Evolutionary conservation across 2,888 invertebrate species (phyloP).

Genomic region (Lithophane ornitopus): DNA sequence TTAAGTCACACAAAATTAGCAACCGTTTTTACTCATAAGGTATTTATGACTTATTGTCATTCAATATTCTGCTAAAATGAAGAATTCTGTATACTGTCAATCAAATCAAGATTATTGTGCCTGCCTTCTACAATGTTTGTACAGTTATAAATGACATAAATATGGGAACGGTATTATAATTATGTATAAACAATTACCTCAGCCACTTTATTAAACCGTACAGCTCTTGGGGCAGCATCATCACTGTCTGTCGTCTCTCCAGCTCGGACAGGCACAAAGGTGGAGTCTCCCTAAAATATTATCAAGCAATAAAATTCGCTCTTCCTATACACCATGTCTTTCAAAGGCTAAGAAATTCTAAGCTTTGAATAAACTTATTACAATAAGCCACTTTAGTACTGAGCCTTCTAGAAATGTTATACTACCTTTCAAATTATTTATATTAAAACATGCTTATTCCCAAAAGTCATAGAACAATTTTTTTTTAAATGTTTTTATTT

Average conservation of each 20-base stretch:
- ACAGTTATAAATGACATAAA: neutral
- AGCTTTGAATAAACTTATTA: constrained; percentile 4
- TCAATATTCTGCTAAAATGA: neutral
- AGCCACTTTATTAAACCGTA: constrained; percentile 97
- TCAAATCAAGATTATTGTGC: neutral
- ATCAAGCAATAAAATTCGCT: constrained; percentile 29
- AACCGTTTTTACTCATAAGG: neutral
- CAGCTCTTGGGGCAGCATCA: constrained; percentile 94
- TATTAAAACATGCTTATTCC: constrained; percentile 3
- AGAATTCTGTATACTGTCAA: neutral
- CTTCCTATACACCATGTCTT: constrained; percentile 62
- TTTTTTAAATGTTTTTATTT: neutral
- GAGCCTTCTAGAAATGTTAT: constrained; percentile 1
- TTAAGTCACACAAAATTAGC: neutral
- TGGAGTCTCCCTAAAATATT: constrained; percentile 94
- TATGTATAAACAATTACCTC: constrained; percentile 88
- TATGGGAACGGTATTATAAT: neutral
- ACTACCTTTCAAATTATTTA: constrained; percentile 13
- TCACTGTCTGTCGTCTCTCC: constrained; percentile 94
- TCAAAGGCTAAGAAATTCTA: constrained; percentile 34
- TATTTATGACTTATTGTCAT: neutral
- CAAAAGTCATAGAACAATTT: neutral
- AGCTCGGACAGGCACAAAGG: constrained; percentile 97
- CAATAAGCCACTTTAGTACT: neutral
- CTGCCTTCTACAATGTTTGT: neutral